These are phyloP conservation scores for Zosterops japonicus DNA, from an alignment of 2,113 vertebrate species.

Conservation along the genomic window DNA sequence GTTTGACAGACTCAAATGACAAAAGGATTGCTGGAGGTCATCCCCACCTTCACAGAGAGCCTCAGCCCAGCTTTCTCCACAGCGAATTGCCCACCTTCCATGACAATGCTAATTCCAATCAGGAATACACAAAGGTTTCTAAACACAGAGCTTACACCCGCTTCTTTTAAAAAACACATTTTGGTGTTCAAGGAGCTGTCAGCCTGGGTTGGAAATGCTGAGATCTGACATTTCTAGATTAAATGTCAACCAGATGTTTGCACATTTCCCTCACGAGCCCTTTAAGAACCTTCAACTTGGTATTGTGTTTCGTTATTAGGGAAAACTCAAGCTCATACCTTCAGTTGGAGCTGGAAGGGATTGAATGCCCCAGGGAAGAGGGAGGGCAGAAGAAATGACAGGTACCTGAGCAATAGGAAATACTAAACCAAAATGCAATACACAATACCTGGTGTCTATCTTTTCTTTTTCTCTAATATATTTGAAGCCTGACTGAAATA, in stretches of 20 bases:
- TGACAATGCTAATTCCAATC: not conserved
- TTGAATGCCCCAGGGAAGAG: not conserved
- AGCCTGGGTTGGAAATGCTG: slow-evolving; percentile 49
- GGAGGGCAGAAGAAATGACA: not conserved
- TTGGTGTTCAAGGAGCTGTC: slow-evolving; percentile 39
- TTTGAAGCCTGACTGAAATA: not conserved
- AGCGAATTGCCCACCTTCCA: not conserved
- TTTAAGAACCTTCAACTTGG: slow-evolving; percentile 7
- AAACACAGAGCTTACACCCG: not conserved
- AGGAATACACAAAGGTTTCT: not conserved
- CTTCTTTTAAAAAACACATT: not conserved
- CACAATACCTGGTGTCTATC: not conserved
- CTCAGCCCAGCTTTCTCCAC: not conserved
- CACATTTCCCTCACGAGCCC: not conserved
- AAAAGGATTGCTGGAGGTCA: not conserved
- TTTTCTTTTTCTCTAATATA: not conserved
- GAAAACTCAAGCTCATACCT: not conserved
- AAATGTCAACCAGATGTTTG: slow-evolving; percentile 64
- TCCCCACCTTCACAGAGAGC: not conserved
- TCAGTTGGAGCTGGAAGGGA: not conserved
- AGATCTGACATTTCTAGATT: slow-evolving; percentile 53
- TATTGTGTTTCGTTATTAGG: slow-evolving; percentile 17
- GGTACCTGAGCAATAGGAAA: not conserved
- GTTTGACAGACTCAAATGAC: not conserved
- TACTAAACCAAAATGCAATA: not conserved